phyloP scores from a whole-genome alignment of 2,888 invertebrate genomes.

The Agrochola litura region DNA sequence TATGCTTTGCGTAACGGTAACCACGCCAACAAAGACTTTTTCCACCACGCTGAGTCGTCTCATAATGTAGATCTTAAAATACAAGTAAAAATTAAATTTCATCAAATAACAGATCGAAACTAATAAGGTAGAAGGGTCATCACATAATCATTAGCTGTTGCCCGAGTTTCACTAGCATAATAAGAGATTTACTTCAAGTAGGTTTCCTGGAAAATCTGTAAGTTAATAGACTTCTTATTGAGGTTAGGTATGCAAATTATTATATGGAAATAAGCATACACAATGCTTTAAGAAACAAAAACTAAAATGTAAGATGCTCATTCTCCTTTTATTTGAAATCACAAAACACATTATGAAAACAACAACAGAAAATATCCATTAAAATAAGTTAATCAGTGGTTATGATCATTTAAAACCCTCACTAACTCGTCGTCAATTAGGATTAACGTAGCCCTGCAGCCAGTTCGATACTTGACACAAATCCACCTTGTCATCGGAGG shows the following conservation, averaged over 20 bases:
- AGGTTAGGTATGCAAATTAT: not conserved
- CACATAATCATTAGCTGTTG: not conserved
- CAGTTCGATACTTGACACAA: not conserved
- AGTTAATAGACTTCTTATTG: not conserved
- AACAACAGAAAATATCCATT: not conserved
- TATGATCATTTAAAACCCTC: conserved; percentile 29
- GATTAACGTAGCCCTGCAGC: conserved; percentile 32
- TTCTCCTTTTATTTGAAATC: not conserved
- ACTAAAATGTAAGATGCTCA: not conserved
- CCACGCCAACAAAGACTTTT: conserved; percentile 36
- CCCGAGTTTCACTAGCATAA: not conserved
- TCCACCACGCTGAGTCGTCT: conserved; percentile 15
- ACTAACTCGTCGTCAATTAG: conserved; percentile 5
- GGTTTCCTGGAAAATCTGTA: not conserved
- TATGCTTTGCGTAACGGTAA: conserved; percentile 34
- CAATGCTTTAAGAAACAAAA: not conserved
- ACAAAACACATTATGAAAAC: not conserved
- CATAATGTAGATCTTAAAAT: conserved; percentile 25
- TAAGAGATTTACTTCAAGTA: not conserved
- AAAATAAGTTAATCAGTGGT: conserved; percentile 2
- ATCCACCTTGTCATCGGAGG: conserved; percentile 24
- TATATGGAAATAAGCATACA: not conserved
- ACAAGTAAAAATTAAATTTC: not conserved
- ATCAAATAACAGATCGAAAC: not conserved
- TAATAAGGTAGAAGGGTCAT: not conserved